A percentile compares a stretch with the other conserved stretches of the same genome.
Conservation (phyloP, 53 echinoderm and acorn worm genomes). For the Mesocentrotus franciscanus region DNA sequence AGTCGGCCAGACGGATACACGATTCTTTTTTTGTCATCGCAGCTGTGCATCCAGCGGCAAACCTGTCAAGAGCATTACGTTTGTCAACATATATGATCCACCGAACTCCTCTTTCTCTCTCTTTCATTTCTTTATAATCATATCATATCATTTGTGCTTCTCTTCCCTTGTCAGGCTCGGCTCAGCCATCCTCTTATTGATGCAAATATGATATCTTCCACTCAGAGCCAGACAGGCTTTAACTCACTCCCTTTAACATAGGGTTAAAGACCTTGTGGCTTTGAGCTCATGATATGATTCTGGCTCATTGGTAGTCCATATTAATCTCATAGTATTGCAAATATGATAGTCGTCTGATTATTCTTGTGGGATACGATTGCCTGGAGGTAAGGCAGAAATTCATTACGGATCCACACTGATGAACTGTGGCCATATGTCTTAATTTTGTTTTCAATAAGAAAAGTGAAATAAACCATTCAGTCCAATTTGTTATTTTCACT, state of each 20-base stretch:
- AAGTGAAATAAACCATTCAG: neutral
- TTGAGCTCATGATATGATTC: neutral
- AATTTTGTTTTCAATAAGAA: neutral
- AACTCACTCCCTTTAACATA: too few species aligned
- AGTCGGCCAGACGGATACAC: constrained; percentile 36
- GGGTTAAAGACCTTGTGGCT: too few species aligned
- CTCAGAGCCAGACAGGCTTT: too few species aligned
- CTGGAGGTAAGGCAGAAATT: neutral
- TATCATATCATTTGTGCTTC: constrained; percentile 30
- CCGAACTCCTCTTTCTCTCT: neutral
- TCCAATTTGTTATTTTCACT: neutral
- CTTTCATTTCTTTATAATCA: neutral
- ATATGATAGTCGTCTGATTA: neutral
- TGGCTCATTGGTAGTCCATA: neutral
- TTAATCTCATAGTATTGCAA: neutral
- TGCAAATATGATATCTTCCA: neutral
- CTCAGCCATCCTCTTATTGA: neutral
- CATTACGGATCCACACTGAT: neutral
- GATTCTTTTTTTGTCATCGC: constrained; percentile 42
- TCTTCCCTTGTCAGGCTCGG: neutral
- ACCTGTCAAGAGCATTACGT: constrained; percentile 54
- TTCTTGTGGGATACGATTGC: neutral
- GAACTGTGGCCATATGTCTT: neutral
- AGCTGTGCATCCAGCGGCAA: constrained; percentile 41
- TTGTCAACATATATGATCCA: constrained; percentile 36